Base-by-base conservation (phyloP, 2,113 vertebrate species). In the Spea bombifrons region DNA sequence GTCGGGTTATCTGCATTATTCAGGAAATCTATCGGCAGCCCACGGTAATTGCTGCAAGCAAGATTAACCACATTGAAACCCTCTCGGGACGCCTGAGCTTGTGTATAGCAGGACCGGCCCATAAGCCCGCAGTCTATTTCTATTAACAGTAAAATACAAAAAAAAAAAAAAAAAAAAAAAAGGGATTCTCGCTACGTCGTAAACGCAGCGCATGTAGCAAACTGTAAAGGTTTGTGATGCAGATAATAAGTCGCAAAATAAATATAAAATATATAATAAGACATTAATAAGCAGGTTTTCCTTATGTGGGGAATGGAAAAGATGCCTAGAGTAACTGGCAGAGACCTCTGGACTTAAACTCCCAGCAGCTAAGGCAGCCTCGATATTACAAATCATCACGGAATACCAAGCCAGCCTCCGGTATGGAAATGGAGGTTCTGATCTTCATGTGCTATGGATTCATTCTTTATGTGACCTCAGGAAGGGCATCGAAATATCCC, bases 1-100 rank as follows among this genome's bases (percentile, higher is more conserved):
- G 49, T 50, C n/a, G 64, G 63, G 77, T 73, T 80, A 73, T 80
- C 77, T 73, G 63, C 77, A 73, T 67, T 73, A 73, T 73, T 80
- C 77, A 80, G 63, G 66, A 73, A 80, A 67, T 49, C 71, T 59
- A 73, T 17, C 77, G 66, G 71, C 71, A 49, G 64, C 63, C 64
- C 52, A 15, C 12, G 45, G 50, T 72, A 66, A 66, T 49, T 49
- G 77, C 77, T 72, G 63, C 49, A 73, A 73, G 77, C 52, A 43
- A 73, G 73, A 80, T 61, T 64, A 73, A 67, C 63, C 59, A 73
- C 70, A 66, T 79, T 47, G 48, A 48, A 49, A 48, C 44, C 44
- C 76, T 13, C 70, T 1, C 12, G 69, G 43, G 48, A 46, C 4
- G 64, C 4, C 48, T 48, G 65, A 8, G 53, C 71, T n/a, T 65